Conservation (phyloP, 2,113 vertebrate species). For the Odocoileus virginianus region DNA sequence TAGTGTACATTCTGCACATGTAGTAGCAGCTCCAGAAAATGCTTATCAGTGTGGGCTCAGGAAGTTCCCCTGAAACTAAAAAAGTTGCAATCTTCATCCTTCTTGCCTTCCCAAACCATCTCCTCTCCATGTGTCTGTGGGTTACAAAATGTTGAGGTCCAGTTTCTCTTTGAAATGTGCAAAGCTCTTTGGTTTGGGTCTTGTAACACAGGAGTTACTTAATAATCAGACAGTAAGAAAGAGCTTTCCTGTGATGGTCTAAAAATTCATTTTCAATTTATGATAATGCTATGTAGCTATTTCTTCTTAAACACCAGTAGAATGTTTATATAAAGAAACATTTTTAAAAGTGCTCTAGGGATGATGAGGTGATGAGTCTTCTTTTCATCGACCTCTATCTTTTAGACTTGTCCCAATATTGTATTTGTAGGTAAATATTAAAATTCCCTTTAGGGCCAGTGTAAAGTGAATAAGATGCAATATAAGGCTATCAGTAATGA, state of each 20-base stretch:
- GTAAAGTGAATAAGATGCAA: background rate
- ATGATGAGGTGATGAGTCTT: background rate
- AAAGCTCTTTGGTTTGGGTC: background rate
- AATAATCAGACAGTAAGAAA: background rate
- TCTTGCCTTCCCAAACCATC: background rate
- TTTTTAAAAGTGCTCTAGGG: background rate
- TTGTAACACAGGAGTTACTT: background rate
- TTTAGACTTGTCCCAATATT: conserved; percentile 7
- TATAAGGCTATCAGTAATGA: background rate
- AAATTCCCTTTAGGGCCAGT: background rate
- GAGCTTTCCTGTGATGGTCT: background rate
- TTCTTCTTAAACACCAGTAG: background rate
- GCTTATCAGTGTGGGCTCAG: background rate
- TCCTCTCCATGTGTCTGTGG: background rate
- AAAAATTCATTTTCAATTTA: conserved; percentile 1
- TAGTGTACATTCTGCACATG: background rate
- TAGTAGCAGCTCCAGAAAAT: background rate
- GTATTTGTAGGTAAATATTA: background rate
- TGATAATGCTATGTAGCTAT: background rate
- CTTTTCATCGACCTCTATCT: background rate
- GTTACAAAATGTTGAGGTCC: background rate
- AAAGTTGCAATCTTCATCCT: background rate
- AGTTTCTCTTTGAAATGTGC: background rate
- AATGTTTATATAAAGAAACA: conserved; percentile 3
- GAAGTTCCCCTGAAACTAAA: background rate